phyloP scores from a whole-genome alignment of 2,888 invertebrate species.

The Nomada ferruginata region DNA sequence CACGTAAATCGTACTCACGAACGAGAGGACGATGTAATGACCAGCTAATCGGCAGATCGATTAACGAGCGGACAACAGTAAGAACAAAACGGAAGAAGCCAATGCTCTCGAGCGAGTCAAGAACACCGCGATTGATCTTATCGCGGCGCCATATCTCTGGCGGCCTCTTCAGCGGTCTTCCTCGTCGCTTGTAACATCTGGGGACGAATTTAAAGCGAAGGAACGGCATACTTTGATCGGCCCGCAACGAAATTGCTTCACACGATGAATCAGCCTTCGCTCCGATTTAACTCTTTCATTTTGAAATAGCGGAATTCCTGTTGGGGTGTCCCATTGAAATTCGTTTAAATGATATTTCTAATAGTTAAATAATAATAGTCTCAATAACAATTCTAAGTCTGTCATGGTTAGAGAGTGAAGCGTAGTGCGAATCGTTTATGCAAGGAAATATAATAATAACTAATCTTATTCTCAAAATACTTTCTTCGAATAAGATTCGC shows the following conservation, averaged over 20 bases:
- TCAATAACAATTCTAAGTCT: too few species aligned
- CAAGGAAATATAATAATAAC: too few species aligned
- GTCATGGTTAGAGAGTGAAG: neutral
- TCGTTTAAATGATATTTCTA: neutral
- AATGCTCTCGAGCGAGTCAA: constrained; percentile 49
- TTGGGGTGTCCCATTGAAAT: neutral
- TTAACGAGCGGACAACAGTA: constrained; percentile 36
- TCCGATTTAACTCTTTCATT: neutral
- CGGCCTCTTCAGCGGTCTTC: constrained; percentile 41
- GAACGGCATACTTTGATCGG: constrained; percentile 1
- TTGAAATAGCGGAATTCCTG: too few species aligned
- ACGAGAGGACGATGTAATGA: constrained; percentile 23
- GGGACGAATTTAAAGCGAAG: constrained; percentile 41
- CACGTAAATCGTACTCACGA: neutral
- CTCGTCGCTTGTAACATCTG: constrained; percentile 48
- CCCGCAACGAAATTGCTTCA: constrained; percentile 7
- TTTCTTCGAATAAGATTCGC: too few species aligned
- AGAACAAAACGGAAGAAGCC: constrained; percentile 43
- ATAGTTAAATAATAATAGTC: neutral
- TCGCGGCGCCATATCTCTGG: constrained; percentile 49
- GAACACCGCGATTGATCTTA: constrained; percentile 53
- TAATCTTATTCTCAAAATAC: too few species aligned
- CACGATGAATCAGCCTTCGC: constrained; percentile 1
- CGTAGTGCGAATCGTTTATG: neutral
- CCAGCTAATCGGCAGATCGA: constrained; percentile 34